Percentiles rank a stretch among this genome's conserved stretches.
These are phyloP conservation scores for Oreochromis niloticus DNA, from an alignment of 2,113 vertebrate genomes.

Conservation along the genomic window DNA sequence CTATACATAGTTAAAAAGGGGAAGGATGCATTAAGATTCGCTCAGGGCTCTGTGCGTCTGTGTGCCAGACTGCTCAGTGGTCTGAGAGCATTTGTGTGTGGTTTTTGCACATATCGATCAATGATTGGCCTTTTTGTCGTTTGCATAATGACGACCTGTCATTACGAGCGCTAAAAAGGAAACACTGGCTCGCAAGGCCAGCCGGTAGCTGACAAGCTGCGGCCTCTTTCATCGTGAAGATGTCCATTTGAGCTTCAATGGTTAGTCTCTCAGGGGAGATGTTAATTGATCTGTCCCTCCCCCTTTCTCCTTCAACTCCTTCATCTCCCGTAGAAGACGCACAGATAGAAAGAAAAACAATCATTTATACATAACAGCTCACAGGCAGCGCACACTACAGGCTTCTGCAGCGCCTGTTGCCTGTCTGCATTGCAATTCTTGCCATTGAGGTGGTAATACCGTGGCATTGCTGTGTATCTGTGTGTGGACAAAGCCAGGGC, in stretches of 20 bases:
- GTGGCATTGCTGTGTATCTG: neutral
- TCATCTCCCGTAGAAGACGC: neutral
- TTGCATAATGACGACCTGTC: conserved; percentile 18
- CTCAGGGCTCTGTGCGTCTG: conserved; percentile 10
- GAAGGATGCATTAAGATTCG: conserved; percentile 27
- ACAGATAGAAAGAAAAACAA: conserved; percentile 3
- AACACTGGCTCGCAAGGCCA: conserved; percentile 1
- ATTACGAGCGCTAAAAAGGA: conserved; percentile 7
- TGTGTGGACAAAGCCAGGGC: neutral
- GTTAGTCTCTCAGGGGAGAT: neutral
- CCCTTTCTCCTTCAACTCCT: neutral
- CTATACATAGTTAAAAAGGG: conserved; percentile 50
- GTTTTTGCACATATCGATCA: conserved; percentile 26
- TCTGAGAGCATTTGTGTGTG: neutral
- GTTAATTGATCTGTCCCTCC: conserved; percentile 24
- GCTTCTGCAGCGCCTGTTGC: neutral
- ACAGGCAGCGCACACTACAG: neutral
- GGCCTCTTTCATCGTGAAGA: neutral
- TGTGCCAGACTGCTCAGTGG: neutral
- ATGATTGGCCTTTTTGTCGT: conserved; percentile 25
- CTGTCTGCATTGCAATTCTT: neutral
- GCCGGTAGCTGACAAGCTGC: neutral
- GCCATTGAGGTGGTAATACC: conserved; percentile 18
- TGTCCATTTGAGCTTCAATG: neutral
- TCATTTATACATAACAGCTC: conserved; percentile 7